Percentiles rank a stretch among this genome's conserved stretches.
These are phyloP conservation scores for Malaclemys terrapin DNA, from an alignment of 2,113 vertebrate genomes.

Conservation along the genomic window DNA sequence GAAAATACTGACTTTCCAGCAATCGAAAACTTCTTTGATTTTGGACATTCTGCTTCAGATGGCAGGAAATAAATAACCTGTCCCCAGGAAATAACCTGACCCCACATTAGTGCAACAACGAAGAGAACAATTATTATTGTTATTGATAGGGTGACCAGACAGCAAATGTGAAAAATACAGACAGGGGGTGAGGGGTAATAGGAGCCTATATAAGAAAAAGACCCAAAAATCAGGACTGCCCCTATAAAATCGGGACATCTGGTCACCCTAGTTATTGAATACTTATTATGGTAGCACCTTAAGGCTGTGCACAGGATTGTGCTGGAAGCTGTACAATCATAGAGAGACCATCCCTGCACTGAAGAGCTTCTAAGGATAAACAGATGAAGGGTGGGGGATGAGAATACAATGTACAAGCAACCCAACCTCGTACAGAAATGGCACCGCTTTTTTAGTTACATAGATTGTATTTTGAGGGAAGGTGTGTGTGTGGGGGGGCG, in stretches of 20 bases:
- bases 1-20: background rate
- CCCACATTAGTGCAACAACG: background rate
- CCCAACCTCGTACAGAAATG: background rate
- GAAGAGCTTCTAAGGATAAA: constrained; percentile 63
- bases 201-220: too few species aligned
- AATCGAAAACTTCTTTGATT: background rate
- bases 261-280: background rate
- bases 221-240: too few species aligned
- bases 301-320: background rate
- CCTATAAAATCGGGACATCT: too few species aligned
- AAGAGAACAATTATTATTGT: background rate
- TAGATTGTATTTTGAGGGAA: background rate
- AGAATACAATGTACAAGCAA: constrained; percentile 22
- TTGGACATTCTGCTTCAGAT: background rate
- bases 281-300: background rate
- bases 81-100: background rate
- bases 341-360: background rate
- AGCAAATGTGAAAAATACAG: too few species aligned
- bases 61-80: background rate
- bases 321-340: background rate
- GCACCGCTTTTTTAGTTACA: background rate
- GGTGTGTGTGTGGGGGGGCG: background rate
- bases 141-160: too few species aligned
- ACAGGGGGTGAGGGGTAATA: too few species aligned
- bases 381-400: constrained; percentile 28